phyloP scores from a whole-genome alignment of 2,888 invertebrate genomes.

The Lysandra bellargus region DNA sequence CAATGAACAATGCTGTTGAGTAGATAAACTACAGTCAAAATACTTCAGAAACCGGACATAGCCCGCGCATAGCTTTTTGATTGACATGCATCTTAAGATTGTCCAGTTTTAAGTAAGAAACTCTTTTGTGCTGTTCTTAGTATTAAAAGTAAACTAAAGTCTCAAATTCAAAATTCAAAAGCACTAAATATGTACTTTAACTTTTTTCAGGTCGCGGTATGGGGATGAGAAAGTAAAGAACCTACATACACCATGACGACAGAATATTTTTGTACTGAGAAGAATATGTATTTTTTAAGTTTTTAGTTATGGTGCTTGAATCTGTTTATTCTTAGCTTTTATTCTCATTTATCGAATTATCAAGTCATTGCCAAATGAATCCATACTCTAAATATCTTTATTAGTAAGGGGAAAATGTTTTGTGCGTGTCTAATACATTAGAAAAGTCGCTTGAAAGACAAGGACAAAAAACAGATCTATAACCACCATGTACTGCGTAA shows the following conservation, averaged over 20 bases:
- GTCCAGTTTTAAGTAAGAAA: too few relatives aligned
- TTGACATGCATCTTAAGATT: too few relatives aligned
- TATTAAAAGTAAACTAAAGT: too few relatives aligned
- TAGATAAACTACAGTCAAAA: too few relatives aligned
- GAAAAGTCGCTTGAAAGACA: not conserved
- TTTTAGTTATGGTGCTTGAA: not conserved
- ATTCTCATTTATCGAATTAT: not conserved
- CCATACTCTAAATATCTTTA: not conserved
- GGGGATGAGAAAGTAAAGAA: constrained; percentile 45
- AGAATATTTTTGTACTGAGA: constrained; percentile 21
- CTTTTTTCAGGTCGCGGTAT: constrained; percentile 55
- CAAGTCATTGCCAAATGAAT: not conserved
- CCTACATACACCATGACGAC: not conserved
- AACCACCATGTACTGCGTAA: too few relatives aligned
- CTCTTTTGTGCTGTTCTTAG: too few relatives aligned
- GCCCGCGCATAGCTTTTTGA: too few relatives aligned
- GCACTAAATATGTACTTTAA: not conserved
- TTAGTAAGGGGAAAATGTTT: not conserved
- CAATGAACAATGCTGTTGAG: too few relatives aligned
- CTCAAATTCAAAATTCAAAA: too few relatives aligned
- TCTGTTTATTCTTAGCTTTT: not conserved
- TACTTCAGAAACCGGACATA: too few relatives aligned
- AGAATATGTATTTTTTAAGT: not conserved
- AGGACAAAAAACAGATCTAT: not conserved
- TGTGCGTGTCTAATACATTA: not conserved